phyloP scores from a whole-genome alignment of 2,797 vertebrate species.

The Zalophus californianus region DNA sequence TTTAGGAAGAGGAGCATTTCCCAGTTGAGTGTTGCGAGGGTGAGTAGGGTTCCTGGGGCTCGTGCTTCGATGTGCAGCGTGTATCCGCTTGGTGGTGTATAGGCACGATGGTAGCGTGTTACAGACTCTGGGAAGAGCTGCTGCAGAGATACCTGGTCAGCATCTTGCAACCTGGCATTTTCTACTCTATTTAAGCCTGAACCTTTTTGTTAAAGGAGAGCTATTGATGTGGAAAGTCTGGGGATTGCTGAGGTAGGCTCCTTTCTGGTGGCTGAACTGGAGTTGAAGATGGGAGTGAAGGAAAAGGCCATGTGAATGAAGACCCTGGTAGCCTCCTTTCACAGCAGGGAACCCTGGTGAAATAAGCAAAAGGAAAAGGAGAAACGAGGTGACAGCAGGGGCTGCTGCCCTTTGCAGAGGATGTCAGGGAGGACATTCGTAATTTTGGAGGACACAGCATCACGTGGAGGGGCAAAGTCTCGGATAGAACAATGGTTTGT shows the following conservation, averaged over 20 bases:
- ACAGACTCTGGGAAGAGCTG: background rate
- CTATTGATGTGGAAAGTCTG: background rate
- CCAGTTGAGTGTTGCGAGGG: too few relatives aligned
- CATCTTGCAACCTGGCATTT: background rate
- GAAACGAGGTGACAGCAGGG: background rate
- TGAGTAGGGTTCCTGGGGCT: background rate
- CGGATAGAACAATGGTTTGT: background rate
- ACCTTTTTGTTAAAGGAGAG: background rate
- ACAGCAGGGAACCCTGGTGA: background rate
- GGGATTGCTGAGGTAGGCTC: background rate
- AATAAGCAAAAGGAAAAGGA: background rate
- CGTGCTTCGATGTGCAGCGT: background rate
- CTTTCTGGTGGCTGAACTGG: background rate
- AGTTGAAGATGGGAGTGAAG: background rate
- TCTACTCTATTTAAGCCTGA: background rate
- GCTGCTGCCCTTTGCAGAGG: background rate
- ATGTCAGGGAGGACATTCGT: fast-evolving
- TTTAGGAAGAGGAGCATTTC: background rate
- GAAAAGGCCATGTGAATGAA: background rate
- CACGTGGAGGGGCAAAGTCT: background rate
- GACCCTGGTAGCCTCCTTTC: background rate
- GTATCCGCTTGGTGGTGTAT: background rate
- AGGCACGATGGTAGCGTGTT: background rate
- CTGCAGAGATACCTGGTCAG: background rate
- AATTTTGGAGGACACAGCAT: background rate